Evolutionary conservation across 2,888 invertebrate genomes (phyloP).

Genomic region (Thera britannica): DNA sequence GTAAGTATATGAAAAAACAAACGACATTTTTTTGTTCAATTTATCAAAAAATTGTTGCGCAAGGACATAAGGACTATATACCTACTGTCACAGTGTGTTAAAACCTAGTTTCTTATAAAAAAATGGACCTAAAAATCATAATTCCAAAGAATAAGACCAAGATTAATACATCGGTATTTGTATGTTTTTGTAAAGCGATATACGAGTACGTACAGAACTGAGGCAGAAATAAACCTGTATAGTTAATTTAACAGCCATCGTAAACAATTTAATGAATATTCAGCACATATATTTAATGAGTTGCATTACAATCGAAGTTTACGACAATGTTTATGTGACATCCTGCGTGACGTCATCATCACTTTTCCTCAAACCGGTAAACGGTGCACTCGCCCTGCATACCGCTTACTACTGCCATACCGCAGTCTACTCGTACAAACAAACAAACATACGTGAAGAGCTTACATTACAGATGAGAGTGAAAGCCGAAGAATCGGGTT

Average conservation of each 20-base stretch:
- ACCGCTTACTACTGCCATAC: neutral
- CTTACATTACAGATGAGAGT: conserved; percentile 27
- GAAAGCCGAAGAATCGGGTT: conserved; percentile 33
- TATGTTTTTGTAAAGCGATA: neutral
- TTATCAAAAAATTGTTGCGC: too few species aligned
- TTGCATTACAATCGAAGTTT: conserved; percentile 10
- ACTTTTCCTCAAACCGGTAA: conserved; percentile 27
- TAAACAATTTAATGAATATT: conserved; percentile 19
- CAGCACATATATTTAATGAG: conserved; percentile 11
- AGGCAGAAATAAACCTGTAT: neutral
- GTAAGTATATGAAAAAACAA: too few species aligned
- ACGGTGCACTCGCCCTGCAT: conserved; percentile 9
- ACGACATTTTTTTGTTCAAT: too few species aligned
- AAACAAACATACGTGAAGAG: conserved; percentile 6
- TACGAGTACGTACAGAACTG: neutral
- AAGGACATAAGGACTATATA: too few species aligned
- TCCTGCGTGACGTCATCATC: conserved; percentile 22
- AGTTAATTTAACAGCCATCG: conserved; percentile 16
- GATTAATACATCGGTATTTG: neutral
- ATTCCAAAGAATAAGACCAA: too few species aligned
- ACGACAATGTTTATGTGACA: conserved; percentile 21
- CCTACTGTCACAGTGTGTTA: too few species aligned
- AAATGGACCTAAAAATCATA: too few species aligned
- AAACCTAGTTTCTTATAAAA: too few species aligned
- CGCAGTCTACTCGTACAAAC: neutral